Base-by-base conservation (phyloP, 2,888 invertebrate genomes). In the Apodemia zela region DNA sequence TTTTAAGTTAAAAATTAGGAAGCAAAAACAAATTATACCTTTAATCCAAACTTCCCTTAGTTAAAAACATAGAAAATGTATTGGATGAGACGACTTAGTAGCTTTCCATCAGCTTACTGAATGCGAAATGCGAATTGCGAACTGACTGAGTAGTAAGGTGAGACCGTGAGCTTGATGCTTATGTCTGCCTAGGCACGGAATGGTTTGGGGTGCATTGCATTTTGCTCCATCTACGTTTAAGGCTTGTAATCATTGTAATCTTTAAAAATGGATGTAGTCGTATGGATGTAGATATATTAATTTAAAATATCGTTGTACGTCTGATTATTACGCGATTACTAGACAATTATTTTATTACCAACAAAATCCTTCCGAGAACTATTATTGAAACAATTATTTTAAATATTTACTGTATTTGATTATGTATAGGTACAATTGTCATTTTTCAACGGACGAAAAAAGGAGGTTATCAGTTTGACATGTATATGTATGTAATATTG, bases 71-170 rank as follows among this genome's bases (percentile, higher is more conserved):
- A 57, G n/a, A 57, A 57, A 57, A 57, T 29, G 8, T 29, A 29
- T 7, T 15, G 29, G 15, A 21, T 11, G 54, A 57, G 54, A 15
- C 54, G 54, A 57, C 54, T 57, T 57, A 57, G 29, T 57, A 5
- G 54, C 54, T 29, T 57, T 57, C 54, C 25, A 57, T 57, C 54
- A 57, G 54, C 54, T 29, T 57, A 57, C 54, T 29, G 54, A 54
- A 54, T 45, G 45, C 45, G 45, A 45, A 45, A 11, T 10, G 11
- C 38, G 38, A 38, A 38, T 3, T 47, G n/a, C 15, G 42, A 42
- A 47, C 47, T 47, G 47, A 47, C 17, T 17, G n/a, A 47, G 47
- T 47, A 47, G 47, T n/a, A 17, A 47, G 47, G 45, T 47, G 47
- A 33, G 33, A 33, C 33, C 33, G 33, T 33, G 10, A 17, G 47